phyloP scores from a whole-genome alignment of 1,140 invertebrate genomes.

The Chlorops oryzae region DNA sequence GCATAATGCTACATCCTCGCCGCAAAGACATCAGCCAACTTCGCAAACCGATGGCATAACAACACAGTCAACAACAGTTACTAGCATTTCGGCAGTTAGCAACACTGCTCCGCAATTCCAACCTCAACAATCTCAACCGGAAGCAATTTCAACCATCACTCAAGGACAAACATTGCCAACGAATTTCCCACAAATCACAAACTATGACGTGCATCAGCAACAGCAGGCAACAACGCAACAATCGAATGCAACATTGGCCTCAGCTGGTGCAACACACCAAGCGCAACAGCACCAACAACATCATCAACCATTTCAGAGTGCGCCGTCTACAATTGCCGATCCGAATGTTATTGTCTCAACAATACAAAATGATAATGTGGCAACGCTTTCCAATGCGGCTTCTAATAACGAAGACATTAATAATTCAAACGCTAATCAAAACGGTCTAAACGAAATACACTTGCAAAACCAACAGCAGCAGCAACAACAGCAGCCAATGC shows the following conservation, averaged over 20 bases:
- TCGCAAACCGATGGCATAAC: conserved; percentile 10
- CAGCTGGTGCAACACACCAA: conserved; percentile 10
- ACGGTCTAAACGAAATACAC: no score
- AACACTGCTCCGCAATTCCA: conserved; percentile 4
- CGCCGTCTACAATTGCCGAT: conserved; percentile 39
- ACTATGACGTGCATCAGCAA: conserved; percentile 24
- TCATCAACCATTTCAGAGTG: conserved; percentile 27
- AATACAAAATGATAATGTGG: no score
- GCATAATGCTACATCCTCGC: neutral
- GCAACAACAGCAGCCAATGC: conserved; percentile 28
- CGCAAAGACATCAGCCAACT: conserved; percentile 11
- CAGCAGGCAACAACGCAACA: conserved; percentile 15
- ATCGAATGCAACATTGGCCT: conserved; percentile 11
- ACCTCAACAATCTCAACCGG: conserved; percentile 5
- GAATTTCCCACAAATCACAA: conserved; percentile 34
- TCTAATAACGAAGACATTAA: no score
- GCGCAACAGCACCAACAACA: conserved; percentile 11
- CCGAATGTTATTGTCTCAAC: conserved; percentile 24
- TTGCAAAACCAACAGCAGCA: conserved; percentile 7
- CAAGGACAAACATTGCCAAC: conserved; percentile 42
- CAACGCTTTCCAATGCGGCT: no score
- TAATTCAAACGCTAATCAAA: no score
- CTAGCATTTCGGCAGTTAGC: neutral
- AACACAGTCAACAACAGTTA: neutral
- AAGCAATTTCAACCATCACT: no score